Base-by-base conservation (phyloP, 1,140 invertebrate species). In the Lepidurus apus region DNA sequence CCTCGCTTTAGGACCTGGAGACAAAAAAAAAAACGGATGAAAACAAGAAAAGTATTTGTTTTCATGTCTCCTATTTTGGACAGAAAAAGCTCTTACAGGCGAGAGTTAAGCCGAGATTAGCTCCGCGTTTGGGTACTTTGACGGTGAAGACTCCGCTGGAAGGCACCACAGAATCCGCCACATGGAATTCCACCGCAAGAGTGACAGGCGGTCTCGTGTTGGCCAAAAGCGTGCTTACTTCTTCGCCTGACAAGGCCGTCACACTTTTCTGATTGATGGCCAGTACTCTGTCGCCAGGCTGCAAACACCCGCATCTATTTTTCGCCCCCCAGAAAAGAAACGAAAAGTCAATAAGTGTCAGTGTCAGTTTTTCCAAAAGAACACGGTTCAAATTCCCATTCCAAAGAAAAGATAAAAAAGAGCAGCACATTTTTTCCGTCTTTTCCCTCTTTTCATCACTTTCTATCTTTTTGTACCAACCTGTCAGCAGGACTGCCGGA, bases 121-220 rank as follows among this genome's bases (percentile, higher is more conserved):
- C 79, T 88, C 91, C 24, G 43, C 90, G 90, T 83, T 94, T 93
- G 0, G 93, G 90, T 11, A 98, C 86, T 85, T 96, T 94, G 0
- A 98, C 94, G 78, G 92, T 93, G 83, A 96, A 97, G 0, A 94
- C 90, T 8, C 95, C 95, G 81, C 92, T 94, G 11, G 92, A 92
- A 1, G 95, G 94, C 76, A 96, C 92, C 24, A 97, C 94, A 0
- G 94, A 90, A 81, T 97, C 94, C n/a, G 93, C 92, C 82, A 97
- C 94, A 87, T 95, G 95, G 86, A 97, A 97, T 84, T 97, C 95
- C 5, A 93, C 89, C 73, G 91, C 88, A 2, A 95, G 81, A 53
- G 82, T 79, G 83, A 85, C 81, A 82, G 84, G 82, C 81, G 87
- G 83, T 82, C 85, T 79, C 81, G 86, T 85, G 65, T 87, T 85